Evolutionary conservation across 2,888 invertebrate species (phyloP).

Genomic region (Pogonocherus hispidulus): DNA sequence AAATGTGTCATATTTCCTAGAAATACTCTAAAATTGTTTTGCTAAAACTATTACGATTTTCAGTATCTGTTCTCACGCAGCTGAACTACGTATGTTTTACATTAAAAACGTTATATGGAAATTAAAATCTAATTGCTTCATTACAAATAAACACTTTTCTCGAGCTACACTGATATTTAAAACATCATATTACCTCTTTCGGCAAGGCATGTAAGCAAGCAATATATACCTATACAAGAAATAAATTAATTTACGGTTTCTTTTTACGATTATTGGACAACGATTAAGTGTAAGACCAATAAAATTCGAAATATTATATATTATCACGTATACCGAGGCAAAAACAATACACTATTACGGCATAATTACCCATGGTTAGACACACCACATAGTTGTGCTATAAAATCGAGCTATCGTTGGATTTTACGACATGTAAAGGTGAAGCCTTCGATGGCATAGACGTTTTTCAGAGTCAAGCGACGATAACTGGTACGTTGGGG

Average conservation of each 20-base stretch:
- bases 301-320: constrained; percentile 9
- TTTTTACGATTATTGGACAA: background rate
- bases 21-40: too few relatives aligned
- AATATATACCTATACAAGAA: too few relatives aligned
- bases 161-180: background rate
- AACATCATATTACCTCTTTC: background rate
- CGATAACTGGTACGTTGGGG: too few relatives aligned
- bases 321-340: constrained; percentile 4
- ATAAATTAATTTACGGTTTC: constrained; percentile 2
- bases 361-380: background rate
- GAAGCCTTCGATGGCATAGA: background rate
- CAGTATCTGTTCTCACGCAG: too few relatives aligned
- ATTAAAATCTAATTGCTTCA: too few relatives aligned
- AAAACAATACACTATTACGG: constrained; percentile 10
- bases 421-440: background rate
- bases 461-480: too few relatives aligned
- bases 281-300: constrained; percentile 3
- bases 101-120: too few relatives aligned
- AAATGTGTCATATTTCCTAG: too few relatives aligned
- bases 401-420: background rate
- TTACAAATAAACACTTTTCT: background rate
- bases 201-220: too few relatives aligned
- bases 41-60: too few relatives aligned
- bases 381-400: background rate
- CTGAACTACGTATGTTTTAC: too few relatives aligned